Evolutionary conservation across 64 coral and sea anemone genomes (phyloP).

Genomic region (Actinia equina): DNA sequence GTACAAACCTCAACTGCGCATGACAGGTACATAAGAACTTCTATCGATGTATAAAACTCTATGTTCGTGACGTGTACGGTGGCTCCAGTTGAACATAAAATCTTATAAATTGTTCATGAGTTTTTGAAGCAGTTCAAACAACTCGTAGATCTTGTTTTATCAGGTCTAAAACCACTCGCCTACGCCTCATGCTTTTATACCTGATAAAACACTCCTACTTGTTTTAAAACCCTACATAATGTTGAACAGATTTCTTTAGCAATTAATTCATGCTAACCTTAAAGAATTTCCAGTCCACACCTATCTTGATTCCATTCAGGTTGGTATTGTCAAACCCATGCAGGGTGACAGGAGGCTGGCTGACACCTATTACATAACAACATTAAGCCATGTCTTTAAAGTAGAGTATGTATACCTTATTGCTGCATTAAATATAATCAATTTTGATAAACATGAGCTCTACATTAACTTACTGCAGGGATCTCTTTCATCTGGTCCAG

Average conservation of each 20-base stretch:
- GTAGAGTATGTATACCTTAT: not conserved
- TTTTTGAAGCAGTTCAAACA: too few species aligned
- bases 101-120: too few species aligned
- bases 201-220: too few species aligned
- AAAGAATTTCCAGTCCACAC: not conserved
- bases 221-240: too few species aligned
- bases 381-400: not conserved
- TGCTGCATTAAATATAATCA: not conserved
- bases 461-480: not conserved
- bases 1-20: too few species aligned
- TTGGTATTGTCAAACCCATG: not conserved
- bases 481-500: conserved; percentile 1
- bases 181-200: too few species aligned
- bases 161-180: too few species aligned
- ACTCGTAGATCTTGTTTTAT: too few species aligned
- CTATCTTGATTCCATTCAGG: not conserved
- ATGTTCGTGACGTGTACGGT: too few species aligned
- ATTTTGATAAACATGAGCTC: not conserved
- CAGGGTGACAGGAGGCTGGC: not conserved
- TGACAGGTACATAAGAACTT: too few species aligned
- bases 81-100: too few species aligned
- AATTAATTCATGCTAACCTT: not conserved
- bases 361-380: not conserved
- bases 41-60: too few species aligned
- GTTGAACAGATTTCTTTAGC: not conserved